phyloP scores from a whole-genome alignment of 37 sponge, comb jelly and placozoan species.

The Diacarnus erythraeanus region DNA sequence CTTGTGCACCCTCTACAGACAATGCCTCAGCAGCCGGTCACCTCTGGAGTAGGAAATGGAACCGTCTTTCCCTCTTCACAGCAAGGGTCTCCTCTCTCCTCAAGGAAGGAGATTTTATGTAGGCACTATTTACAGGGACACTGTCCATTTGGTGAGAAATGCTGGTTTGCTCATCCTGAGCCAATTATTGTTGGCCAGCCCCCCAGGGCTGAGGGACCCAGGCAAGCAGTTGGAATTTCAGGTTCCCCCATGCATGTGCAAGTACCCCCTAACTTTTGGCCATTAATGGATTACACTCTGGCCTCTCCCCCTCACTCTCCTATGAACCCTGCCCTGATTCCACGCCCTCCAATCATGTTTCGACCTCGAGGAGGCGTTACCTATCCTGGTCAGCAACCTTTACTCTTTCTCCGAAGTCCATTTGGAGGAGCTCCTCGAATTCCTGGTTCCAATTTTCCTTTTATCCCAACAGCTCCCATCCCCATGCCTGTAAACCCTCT shows the following conservation, averaged over 20 bases:
- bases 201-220: not conserved
- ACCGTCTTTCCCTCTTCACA: not conserved
- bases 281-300: not conserved
- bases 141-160: conserved; percentile 75
- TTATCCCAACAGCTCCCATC: conserved; percentile 6
- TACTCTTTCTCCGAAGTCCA: conserved; percentile 15
- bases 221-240: not conserved
- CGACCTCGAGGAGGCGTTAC: not conserved
- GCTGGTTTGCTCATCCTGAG: conserved; percentile 74
- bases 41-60: not conserved
- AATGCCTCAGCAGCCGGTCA: not conserved
- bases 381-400: conserved; percentile 10
- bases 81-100: not conserved
- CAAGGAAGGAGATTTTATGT: conserved; percentile 53
- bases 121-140: conserved; percentile 48
- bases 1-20: not conserved
- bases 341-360: conserved; percentile 11
- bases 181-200: not conserved
- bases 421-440: not conserved
- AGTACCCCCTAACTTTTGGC: conserved; percentile 9
- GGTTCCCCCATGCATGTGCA: conserved; percentile 16
- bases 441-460: conserved; percentile 11
- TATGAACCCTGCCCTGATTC: not conserved
- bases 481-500: conserved; percentile 25
- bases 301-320: conserved; percentile 53